These are phyloP conservation scores for Phortica variegata DNA, from an alignment of 1,140 invertebrate species.

Conservation along the genomic window DNA sequence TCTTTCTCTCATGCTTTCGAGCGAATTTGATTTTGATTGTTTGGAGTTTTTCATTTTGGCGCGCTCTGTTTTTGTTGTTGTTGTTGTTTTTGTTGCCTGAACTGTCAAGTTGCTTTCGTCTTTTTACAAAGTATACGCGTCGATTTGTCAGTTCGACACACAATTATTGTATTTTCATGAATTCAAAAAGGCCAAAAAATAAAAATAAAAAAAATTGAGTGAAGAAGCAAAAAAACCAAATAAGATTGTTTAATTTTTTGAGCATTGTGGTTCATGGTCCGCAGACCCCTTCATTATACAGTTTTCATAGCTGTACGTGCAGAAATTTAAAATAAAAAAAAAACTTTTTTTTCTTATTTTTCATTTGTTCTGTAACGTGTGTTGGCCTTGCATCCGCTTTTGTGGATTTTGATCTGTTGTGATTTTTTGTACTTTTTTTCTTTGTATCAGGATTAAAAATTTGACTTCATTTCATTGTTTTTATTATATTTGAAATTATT, in stretches of 20 bases:
- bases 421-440: too few species aligned
- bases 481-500: too few species aligned
- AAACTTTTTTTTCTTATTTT: too few species aligned
- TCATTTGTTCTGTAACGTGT: neutral
- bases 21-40: constrained; percentile 54
- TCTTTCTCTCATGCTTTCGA: constrained; percentile 12
- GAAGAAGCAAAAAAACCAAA: too few species aligned
- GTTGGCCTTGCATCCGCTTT: neutral
- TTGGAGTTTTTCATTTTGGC: constrained; percentile 27
- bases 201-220: constrained; percentile 22
- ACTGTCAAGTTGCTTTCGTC: neutral
- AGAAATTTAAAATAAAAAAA: constrained; percentile 33
- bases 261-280: constrained; percentile 10
- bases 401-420: neutral
- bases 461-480: too few species aligned
- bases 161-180: constrained; percentile 37
- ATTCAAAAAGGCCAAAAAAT: constrained; percentile 30
- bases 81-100: too few species aligned
- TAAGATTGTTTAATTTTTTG: constrained; percentile 40
- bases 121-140: too few species aligned
- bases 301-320: constrained; percentile 30
- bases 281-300: constrained; percentile 24
- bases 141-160: constrained; percentile 34
- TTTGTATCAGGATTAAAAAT: too few species aligned
- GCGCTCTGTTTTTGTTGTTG: too few species aligned